Base-by-base conservation (phyloP, 30 jellyfish, hydroid and myxozoan genomes). In the Nemopilema nomurai region DNA sequence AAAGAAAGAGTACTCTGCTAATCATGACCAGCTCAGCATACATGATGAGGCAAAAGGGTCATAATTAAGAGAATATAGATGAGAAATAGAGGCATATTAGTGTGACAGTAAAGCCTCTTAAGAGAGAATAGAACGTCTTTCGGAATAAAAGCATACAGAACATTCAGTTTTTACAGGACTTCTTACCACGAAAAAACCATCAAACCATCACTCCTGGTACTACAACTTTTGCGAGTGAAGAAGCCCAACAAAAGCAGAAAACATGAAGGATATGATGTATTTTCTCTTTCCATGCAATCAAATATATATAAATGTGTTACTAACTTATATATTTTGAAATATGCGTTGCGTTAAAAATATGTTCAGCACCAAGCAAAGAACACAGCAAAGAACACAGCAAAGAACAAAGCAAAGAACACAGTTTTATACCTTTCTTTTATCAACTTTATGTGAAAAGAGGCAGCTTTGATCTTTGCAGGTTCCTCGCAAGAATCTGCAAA, bases 381-480 rank as follows among this genome's bases (percentile, higher is more conserved):
- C 13, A 41, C 13, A 3, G 6, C 6, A 41, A 41, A 13, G 13
- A 13, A 41, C 57, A 41, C 6, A 41, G 6, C 9, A 41, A 6
- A 41, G 6, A 41, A 3, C 9, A 41, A 6, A 41, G 13, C 57
- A 6, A 3, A 6, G 57, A 41, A 41, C 13, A 41, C 57, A 41
- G 13, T 13, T 3, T 1, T 82, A 68, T 28, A 93, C 98, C 91
- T 93, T 93, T 18, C 69, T 73, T 28, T 78, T 88, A 81, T 93
- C 98, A 26, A 93, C 52, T 71, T 87, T 93, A 64, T 93, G 98
- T 8, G 95, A 82, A 76, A 93, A 93, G 23, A 81, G 49, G 65
- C 98, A 93, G 64, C 82, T 79, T 25, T 79, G 91, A 65, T 84
- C 97, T 83, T 88, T 93, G 62, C 98, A 93, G 3, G 96, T 93